Conservation (phyloP, 2,888 invertebrate genomes). For the Criorhina ranunculi region DNA sequence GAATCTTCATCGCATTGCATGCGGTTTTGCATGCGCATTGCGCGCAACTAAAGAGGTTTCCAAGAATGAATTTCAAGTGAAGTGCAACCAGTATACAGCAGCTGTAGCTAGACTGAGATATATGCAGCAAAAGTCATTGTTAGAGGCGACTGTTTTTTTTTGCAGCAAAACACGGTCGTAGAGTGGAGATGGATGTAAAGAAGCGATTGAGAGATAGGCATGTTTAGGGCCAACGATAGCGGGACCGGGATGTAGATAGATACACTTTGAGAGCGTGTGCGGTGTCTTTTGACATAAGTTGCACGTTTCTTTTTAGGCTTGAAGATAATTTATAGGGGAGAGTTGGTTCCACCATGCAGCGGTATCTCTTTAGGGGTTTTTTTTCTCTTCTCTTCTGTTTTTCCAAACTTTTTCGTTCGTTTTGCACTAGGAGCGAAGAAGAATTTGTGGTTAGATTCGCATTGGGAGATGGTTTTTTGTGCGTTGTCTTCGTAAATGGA, state of each 20-base stretch:
- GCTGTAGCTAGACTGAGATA: not conserved
- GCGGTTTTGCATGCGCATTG: constrained; percentile 15
- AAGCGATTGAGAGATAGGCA: constrained; percentile 60
- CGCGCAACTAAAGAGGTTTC: constrained; percentile 27
- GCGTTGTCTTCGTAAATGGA: constrained; percentile 32
- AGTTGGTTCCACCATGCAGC: constrained; percentile 28
- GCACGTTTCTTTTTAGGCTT: constrained; percentile 44
- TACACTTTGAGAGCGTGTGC: constrained; percentile 4
- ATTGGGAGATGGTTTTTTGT: constrained; percentile 14
- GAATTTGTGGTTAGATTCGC: constrained; percentile 45
- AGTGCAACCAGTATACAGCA: constrained; percentile 16
- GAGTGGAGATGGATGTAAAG: constrained; percentile 34
- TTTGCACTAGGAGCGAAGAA: not conserved
- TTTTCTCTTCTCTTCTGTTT: not conserved
- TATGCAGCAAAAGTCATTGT: constrained; percentile 30
- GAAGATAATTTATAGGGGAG: constrained; percentile 70
- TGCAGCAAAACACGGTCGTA: not conserved
- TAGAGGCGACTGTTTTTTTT: constrained; percentile 11
- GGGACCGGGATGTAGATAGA: constrained; percentile 7
- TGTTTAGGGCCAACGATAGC: constrained; percentile 39
- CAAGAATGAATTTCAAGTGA: constrained; percentile 43
- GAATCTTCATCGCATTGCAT: constrained; percentile 30
- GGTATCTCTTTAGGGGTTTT: constrained; percentile 1
- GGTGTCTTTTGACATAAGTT: constrained; percentile 54
- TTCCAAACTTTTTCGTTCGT: not conserved